A percentile compares a stretch with the other conserved stretches of the same genome.
phyloP scores from a whole-genome alignment of 2,888 invertebrate species.

The Allophyes oxyacanthae region DNA sequence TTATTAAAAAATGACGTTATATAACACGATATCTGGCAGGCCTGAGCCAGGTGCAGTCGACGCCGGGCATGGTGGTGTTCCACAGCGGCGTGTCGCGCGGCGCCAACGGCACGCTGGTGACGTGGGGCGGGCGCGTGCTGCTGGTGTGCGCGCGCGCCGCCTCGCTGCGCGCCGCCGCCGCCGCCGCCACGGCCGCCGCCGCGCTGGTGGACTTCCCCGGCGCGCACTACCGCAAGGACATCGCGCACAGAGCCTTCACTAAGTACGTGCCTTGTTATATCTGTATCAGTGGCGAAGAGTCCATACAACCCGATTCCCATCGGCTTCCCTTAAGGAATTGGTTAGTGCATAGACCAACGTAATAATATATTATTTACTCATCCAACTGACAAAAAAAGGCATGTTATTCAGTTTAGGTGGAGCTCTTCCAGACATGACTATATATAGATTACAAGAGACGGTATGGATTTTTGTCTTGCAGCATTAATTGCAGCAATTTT shows the following conservation, averaged over 20 bases:
- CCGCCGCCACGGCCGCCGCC: slow-evolving; percentile 93
- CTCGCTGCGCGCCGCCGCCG: slow-evolving; percentile 92
- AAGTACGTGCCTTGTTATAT: slow-evolving; percentile 87
- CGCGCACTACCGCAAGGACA: slow-evolving; percentile 96
- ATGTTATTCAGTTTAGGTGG: too few relatives aligned
- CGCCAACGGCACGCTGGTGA: slow-evolving; percentile 90
- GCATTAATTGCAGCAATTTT: too few relatives aligned
- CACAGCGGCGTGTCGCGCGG: slow-evolving; percentile 95
- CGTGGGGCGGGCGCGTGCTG: slow-evolving; percentile 97
- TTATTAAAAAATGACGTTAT: too few relatives aligned
- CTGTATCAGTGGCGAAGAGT: too few relatives aligned
- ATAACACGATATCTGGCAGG: slow-evolving; percentile 86
- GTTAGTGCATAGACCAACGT: too few relatives aligned
- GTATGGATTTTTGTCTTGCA: too few relatives aligned
- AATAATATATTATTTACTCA: too few relatives aligned
- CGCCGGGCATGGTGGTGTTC: slow-evolving; percentile 91
- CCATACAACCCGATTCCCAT: too few relatives aligned
- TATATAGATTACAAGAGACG: too few relatives aligned
- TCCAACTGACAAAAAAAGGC: too few relatives aligned
- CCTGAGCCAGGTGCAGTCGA: slow-evolving; percentile 86
- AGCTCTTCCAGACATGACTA: too few relatives aligned
- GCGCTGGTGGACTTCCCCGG: slow-evolving; percentile 94
- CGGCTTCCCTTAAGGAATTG: too few relatives aligned
- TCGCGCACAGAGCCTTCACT: slow-evolving; percentile 95
- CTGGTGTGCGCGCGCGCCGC: slow-evolving; percentile 92